These are phyloP conservation scores for Carpatolechia fugitivella DNA, from an alignment of 2,888 invertebrate species.

Conservation along the genomic window DNA sequence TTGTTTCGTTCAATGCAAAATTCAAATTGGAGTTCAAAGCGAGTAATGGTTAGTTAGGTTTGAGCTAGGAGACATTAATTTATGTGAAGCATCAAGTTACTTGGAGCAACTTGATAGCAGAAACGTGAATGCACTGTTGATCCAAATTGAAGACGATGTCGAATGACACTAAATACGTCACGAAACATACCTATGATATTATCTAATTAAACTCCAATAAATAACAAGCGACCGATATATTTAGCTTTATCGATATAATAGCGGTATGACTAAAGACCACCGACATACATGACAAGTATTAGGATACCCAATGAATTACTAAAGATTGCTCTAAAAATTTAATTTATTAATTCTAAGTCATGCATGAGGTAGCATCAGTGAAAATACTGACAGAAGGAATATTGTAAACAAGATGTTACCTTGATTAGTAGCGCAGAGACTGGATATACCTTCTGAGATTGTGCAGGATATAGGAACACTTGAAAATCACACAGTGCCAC, in stretches of 20 bases:
- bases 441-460: not conserved
- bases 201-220: too few relatives aligned
- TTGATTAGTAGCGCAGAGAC: slow-evolving; percentile 23
- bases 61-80: slow-evolving; percentile 57
- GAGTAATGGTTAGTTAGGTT: slow-evolving; percentile 56
- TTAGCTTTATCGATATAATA: too few relatives aligned
- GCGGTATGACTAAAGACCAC: too few relatives aligned
- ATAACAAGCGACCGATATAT: too few relatives aligned
- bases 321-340: not conserved
- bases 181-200: too few relatives aligned
- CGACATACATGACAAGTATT: too few relatives aligned
- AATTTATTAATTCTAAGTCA: slow-evolving; percentile 29
- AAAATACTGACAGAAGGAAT: slow-evolving; percentile 48
- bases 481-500: slow-evolving; percentile 36
- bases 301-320: too few relatives aligned
- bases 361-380: slow-evolving; percentile 52
- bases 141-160: slow-evolving; percentile 50
- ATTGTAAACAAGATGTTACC: slow-evolving; percentile 59
- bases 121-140: slow-evolving; percentile 68
- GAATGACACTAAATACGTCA: slow-evolving; percentile 17
- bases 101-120: slow-evolving; percentile 51
- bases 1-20: slow-evolving; percentile 59
- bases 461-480: not conserved
- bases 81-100: slow-evolving; percentile 69
- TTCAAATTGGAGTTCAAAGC: slow-evolving; percentile 64